These are phyloP conservation scores for Nerophis ophidion DNA, from an alignment of 2,113 vertebrate species.

Conservation along the genomic window DNA sequence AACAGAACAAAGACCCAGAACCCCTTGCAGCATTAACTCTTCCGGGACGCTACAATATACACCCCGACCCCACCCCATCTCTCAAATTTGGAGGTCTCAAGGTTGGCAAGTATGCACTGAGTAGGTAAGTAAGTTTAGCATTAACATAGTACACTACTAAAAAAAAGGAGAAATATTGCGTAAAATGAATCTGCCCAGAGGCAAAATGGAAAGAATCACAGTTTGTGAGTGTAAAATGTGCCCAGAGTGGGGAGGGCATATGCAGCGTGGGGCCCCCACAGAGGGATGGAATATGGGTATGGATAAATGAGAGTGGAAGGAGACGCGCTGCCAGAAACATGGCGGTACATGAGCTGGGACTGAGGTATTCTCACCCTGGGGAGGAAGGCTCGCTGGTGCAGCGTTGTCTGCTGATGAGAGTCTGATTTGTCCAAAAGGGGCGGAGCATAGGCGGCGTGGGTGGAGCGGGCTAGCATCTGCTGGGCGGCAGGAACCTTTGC, in stretches of 20 bases:
- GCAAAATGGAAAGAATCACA: slow-evolving; percentile 35
- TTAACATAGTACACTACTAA: neutral
- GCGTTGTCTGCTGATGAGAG: slow-evolving; percentile 31
- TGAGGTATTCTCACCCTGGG: slow-evolving; percentile 57
- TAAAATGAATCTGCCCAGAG: neutral
- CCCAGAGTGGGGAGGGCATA: slow-evolving; percentile 57
- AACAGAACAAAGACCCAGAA: too few species aligned
- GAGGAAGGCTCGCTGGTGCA: slow-evolving; percentile 44
- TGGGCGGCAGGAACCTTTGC: slow-evolving; percentile 54
- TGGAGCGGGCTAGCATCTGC: slow-evolving; percentile 46
- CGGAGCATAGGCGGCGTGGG: slow-evolving; percentile 36
- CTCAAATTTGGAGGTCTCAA: too few species aligned
- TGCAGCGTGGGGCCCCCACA: slow-evolving; percentile 51
- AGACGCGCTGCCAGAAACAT: slow-evolving; percentile 40
- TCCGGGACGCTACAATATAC: too few species aligned
- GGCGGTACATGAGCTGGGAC: slow-evolving; percentile 57
- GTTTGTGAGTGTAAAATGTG: slow-evolving; percentile 57
- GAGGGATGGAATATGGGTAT: slow-evolving; percentile 54
- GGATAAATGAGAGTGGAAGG: slow-evolving; percentile 54
- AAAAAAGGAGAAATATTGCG: neutral
- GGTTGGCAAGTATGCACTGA: too few species aligned
- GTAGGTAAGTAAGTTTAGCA: too few species aligned
- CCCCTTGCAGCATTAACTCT: too few species aligned
- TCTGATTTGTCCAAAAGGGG: slow-evolving; percentile 54
- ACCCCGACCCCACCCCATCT: too few species aligned